phyloP scores from a whole-genome alignment of 2,888 invertebrate species.

The Drosophila lacicola region DNA sequence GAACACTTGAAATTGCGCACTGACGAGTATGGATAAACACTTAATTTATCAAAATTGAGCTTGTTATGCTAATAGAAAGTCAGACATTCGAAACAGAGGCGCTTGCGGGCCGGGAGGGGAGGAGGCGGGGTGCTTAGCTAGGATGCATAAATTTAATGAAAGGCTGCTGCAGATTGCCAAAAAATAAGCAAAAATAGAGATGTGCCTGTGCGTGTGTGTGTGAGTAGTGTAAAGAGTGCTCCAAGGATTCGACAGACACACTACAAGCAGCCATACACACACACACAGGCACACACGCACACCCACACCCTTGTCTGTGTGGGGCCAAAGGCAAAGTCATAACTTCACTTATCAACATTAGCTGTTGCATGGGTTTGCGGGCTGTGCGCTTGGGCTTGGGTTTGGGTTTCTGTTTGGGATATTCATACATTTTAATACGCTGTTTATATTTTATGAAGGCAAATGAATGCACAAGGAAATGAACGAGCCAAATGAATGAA shows the following conservation, averaged over 20 bases:
- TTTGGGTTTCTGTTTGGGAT: constrained; percentile 62
- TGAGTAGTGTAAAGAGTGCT: constrained; percentile 10
- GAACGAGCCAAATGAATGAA: constrained; percentile 72
- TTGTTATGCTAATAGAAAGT: constrained; percentile 81
- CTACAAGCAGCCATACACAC: constrained; percentile 2
- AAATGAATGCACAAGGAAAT: constrained; percentile 81
- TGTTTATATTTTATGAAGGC: constrained; percentile 83
- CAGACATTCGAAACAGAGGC: constrained; percentile 32
- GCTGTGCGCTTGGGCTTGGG: background rate
- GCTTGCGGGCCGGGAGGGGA: background rate
- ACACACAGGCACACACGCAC: background rate
- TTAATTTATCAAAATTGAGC: constrained; percentile 83
- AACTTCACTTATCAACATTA: constrained; percentile 83
- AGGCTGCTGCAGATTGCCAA: constrained; percentile 48
- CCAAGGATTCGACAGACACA: constrained; percentile 40
- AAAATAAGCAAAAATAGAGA: constrained; percentile 43
- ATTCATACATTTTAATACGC: constrained; percentile 83
- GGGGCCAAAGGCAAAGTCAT: constrained; percentile 74
- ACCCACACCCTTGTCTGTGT: constrained; percentile 49
- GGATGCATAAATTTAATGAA: constrained; percentile 59
- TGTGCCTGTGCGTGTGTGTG: constrained; percentile 11
- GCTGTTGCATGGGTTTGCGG: constrained; percentile 58
- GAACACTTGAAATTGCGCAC: constrained; percentile 44
- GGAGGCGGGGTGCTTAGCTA: background rate
- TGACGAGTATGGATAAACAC: constrained; percentile 79